phyloP scores from a whole-genome alignment of 2,888 invertebrate genomes.

The Hermodice carunculata region DNA sequence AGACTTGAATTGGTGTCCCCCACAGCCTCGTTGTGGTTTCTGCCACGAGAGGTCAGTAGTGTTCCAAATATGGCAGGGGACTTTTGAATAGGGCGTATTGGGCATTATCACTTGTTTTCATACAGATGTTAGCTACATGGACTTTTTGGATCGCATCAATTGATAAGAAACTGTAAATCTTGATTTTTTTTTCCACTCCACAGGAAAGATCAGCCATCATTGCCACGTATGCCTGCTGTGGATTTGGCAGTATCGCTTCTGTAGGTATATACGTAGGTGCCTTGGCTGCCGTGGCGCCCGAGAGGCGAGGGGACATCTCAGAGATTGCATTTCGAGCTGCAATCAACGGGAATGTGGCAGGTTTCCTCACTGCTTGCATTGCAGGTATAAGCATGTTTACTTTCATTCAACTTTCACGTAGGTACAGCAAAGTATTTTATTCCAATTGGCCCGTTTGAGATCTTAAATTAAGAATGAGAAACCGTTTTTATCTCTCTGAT shows the following conservation, averaged over 20 bases:
- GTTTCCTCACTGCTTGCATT: constrained; percentile 46
- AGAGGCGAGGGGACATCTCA: constrained; percentile 39
- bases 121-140: neutral
- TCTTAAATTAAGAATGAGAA: too few relatives aligned
- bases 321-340: constrained; percentile 43
- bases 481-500: too few relatives aligned
- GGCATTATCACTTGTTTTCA: neutral
- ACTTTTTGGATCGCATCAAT: neutral
- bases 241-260: constrained; percentile 43
- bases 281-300: constrained; percentile 40
- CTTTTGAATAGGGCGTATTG: too few relatives aligned
- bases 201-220: constrained; percentile 42
- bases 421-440: too few relatives aligned
- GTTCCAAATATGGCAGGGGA: too few relatives aligned
- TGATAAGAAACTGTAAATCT: neutral
- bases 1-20: too few relatives aligned
- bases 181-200: constrained; percentile 1
- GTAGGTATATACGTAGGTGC: constrained; percentile 45
- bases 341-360: constrained; percentile 44
- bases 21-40: too few relatives aligned
- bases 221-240: constrained; percentile 47
- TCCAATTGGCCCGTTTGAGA: too few relatives aligned
- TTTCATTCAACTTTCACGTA: too few relatives aligned
- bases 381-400: constrained; percentile 36
- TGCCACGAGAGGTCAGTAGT: too few relatives aligned